Percentiles rank a stretch among this genome's conserved stretches.
phyloP scores from a whole-genome alignment of 2,888 invertebrate species.

The Agriopis aurantiaria region DNA sequence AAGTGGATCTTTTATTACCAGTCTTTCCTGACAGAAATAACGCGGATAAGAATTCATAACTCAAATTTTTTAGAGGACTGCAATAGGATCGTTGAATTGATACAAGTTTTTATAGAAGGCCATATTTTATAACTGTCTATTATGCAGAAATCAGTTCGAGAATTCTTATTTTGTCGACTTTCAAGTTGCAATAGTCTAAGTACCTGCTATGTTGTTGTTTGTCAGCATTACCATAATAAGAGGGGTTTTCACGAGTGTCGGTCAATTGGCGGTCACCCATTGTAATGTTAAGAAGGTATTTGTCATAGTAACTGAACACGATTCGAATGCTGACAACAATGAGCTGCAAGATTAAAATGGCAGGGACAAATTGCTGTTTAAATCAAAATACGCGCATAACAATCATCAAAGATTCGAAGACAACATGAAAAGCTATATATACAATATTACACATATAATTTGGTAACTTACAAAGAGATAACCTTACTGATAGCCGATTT shows the following conservation, averaged over 20 bases:
- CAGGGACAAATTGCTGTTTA: conserved; percentile 55
- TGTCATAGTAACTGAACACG: conserved; percentile 66
- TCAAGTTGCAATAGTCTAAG: conserved; percentile 14
- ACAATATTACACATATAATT: conserved; percentile 24
- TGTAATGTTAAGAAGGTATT: conserved; percentile 74
- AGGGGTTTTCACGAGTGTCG: conserved; percentile 59
- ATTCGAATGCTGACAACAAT: conserved; percentile 46
- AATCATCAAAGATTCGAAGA: conserved; percentile 41
- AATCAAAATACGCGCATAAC: conserved; percentile 46
- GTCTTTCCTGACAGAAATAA: not conserved
- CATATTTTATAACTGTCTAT: too few relatives aligned
- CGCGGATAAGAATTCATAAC: not conserved
- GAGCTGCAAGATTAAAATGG: conserved; percentile 52
- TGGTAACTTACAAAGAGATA: conserved; percentile 52
- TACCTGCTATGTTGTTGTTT: conserved; percentile 31
- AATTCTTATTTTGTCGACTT: not conserved
- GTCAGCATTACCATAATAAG: conserved; percentile 70
- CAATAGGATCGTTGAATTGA: too few relatives aligned
- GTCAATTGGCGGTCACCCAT: conserved; percentile 64
- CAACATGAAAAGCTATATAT: conserved; percentile 38
- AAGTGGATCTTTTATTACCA: not conserved
- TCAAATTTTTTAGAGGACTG: too few relatives aligned
- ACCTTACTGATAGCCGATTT: conserved; percentile 58
- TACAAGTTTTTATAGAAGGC: too few relatives aligned
- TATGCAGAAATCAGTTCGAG: not conserved